Percentiles rank a stretch among this genome's conserved stretches.
Conservation (phyloP, 1,140 invertebrate genomes). For the Cherax destructor region DNA sequence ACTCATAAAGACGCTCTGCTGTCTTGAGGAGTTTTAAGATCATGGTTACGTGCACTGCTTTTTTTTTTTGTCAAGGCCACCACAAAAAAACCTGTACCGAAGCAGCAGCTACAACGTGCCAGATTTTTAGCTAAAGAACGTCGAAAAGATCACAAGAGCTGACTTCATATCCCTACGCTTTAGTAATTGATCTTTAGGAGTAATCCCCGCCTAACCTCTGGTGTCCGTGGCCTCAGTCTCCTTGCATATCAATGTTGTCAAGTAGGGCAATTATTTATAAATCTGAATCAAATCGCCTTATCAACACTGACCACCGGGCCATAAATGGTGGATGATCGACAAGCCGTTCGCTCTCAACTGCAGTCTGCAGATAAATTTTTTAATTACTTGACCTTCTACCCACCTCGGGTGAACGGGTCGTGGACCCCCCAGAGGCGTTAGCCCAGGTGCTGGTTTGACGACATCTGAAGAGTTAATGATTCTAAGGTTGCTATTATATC, state of each 20-base stretch:
- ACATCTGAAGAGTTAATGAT: neutral
- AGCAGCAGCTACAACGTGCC: neutral
- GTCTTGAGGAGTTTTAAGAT: neutral
- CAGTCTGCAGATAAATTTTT: slow-evolving; percentile 19
- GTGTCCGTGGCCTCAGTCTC: neutral
- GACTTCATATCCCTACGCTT: neutral
- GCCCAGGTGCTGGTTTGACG: slow-evolving; percentile 29
- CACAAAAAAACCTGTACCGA: neutral
- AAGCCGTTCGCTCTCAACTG: neutral
- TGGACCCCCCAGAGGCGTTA: slow-evolving; percentile 4
- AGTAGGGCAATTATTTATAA: slow-evolving; percentile 14
- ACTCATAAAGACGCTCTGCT: too few relatives aligned
- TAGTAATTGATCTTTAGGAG: neutral
- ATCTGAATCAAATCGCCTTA: slow-evolving; percentile 1
- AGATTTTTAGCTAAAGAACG: neutral
- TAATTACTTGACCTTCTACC: slow-evolving; percentile 31
- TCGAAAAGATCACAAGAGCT: neutral
- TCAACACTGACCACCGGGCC: neutral
- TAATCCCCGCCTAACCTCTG: neutral
- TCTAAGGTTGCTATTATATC: neutral
- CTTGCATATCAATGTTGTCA: neutral
- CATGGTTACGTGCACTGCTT: neutral
- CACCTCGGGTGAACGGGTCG: slow-evolving; percentile 33
- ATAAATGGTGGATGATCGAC: neutral
- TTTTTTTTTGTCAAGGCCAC: neutral